Percentiles rank a stretch among this genome's conserved stretches.
These are phyloP conservation scores for Neosilurus mollespiculum DNA, from an alignment of 2,797 vertebrate species.

Conservation along the genomic window DNA sequence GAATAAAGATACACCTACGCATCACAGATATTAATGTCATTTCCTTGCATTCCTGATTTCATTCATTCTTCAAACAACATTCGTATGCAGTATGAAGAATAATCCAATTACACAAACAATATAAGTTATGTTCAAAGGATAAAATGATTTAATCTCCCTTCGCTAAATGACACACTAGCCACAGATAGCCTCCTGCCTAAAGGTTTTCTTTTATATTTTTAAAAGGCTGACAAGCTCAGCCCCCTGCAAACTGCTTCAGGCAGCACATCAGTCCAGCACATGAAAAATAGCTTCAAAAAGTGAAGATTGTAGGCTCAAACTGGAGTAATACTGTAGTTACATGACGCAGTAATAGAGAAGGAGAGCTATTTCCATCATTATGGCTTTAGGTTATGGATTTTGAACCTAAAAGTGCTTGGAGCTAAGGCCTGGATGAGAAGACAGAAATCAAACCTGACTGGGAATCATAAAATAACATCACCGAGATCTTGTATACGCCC, in stretches of 20 bases:
- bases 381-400: conserved; percentile 25
- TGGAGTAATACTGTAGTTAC: conserved; percentile 34
- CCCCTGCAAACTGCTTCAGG: conserved; percentile 37
- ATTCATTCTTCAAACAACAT: background rate
- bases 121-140: background rate
- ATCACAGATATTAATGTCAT: background rate
- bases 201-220: conserved; percentile 34
- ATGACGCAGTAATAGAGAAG: conserved; percentile 27
- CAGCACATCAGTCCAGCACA: conserved; percentile 29
- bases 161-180: conserved; percentile 12
- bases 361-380: conserved; percentile 33
- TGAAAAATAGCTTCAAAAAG: conserved; percentile 25
- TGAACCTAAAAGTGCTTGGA: conserved; percentile 28
- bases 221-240: conserved; percentile 20
- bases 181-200: conserved; percentile 7
- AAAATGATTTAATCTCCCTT: background rate
- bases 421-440: conserved; percentile 38
- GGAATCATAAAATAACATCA: conserved; percentile 49
- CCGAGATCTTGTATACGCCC: conserved; percentile 19
- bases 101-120: background rate
- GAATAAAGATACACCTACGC: background rate
- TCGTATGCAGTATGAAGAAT: background rate
- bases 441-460: conserved; percentile 35
- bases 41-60: background rate
- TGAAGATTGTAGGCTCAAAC: conserved; percentile 21